A percentile compares a stretch with the other conserved stretches of the same genome.
Evolutionary conservation across 2,113 vertebrate genomes (phyloP).

Genomic region (Ailuropoda melanoleuca): DNA sequence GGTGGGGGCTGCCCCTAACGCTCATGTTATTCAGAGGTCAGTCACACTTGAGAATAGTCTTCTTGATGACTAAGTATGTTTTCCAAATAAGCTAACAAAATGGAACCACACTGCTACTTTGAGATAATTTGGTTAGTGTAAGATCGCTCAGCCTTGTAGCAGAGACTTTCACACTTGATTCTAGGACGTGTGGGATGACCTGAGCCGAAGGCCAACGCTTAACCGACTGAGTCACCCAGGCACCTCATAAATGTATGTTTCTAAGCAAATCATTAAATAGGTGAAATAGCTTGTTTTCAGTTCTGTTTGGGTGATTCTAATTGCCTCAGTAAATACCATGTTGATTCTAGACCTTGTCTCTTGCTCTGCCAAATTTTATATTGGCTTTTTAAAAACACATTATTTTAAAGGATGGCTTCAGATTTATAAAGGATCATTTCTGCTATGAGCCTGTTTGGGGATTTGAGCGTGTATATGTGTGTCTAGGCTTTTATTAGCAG

Average conservation of each 20-base stretch:
- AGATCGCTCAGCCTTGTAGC: background rate
- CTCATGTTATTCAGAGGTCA: background rate
- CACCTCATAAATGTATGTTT: background rate
- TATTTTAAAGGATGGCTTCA: background rate
- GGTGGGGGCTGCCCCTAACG: background rate
- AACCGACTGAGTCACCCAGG: background rate
- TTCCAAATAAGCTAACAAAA: background rate
- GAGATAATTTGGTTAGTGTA: background rate
- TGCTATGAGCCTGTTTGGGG: background rate
- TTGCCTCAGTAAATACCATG: background rate
- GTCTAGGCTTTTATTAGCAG: background rate
- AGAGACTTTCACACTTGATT: background rate
- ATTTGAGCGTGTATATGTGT: background rate
- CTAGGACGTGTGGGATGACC: background rate
- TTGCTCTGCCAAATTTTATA: background rate
- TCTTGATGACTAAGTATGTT: background rate
- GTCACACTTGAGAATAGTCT: background rate
- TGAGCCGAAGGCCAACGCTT: background rate
- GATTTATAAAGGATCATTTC: background rate
- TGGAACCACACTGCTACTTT: background rate
- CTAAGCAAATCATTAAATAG: background rate
- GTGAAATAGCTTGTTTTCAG: background rate
- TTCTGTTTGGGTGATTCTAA: constrained; percentile 14
- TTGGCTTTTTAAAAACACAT: background rate
- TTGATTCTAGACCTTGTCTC: background rate